Conservation (phyloP, 2,797 vertebrate genomes). For the Vipera latastei region DNA sequence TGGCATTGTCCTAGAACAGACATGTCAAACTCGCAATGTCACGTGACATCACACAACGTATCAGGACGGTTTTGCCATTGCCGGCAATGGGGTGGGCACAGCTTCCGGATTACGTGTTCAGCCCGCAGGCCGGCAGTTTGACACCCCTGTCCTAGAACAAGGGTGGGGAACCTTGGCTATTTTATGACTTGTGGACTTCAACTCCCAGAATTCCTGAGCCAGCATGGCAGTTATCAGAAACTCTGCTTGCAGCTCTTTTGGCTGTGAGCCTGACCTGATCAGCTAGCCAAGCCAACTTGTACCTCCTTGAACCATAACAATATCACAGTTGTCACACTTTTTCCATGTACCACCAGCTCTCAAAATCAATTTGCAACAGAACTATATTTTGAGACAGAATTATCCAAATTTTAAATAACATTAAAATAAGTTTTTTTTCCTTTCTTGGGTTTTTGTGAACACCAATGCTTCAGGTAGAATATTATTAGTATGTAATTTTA, state of each 20-base stretch:
- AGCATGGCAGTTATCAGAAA: not conserved
- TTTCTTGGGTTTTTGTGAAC: not conserved
- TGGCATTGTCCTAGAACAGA: not conserved
- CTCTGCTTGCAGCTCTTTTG: not conserved
- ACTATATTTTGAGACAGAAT: not conserved
- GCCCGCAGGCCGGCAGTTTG: too few relatives aligned
- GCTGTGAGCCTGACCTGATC: not conserved
- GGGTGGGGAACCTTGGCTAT: too few relatives aligned
- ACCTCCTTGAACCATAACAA: not conserved
- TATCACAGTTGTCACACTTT: not conserved
- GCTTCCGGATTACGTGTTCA: too few relatives aligned
- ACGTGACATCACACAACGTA: too few relatives aligned
- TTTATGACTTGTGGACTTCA: too few relatives aligned
- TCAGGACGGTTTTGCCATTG: too few relatives aligned
- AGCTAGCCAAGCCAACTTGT: not conserved
- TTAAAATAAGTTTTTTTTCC: not conserved
- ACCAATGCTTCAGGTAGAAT: not conserved
- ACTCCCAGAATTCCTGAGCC: too few relatives aligned
- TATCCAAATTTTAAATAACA: not conserved
- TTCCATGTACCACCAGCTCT: not conserved
- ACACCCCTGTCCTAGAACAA: too few relatives aligned
- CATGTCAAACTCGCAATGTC: too few relatives aligned
- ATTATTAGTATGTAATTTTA: not conserved
- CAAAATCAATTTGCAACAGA: not conserved
- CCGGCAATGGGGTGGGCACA: too few relatives aligned